Evolutionary conservation across 2,888 invertebrate species (phyloP), one percentile per base, ranked within the genome.

Genomic region (Mythimna impura): DNA sequence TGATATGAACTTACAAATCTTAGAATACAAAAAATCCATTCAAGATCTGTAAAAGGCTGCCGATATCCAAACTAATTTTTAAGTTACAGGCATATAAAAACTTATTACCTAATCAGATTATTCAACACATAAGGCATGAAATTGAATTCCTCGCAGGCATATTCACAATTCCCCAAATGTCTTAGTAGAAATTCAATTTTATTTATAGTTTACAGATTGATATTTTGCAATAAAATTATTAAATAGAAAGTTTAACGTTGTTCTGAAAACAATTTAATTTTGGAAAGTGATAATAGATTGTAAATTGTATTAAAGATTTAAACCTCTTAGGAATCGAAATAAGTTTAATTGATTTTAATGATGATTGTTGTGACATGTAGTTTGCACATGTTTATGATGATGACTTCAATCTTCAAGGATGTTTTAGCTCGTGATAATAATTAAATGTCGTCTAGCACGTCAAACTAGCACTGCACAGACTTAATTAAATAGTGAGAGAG

Each of bases 191-290:
- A 43, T 40, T 62, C 12, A 10, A 0, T 25, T 57, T 20, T 8
- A 10, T 47, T 61, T 30, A 22, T 77, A 8, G 36, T 10, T 40
- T 0, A 50, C 14, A 20, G 36, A 36, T 66, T 50, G 8, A 70
- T 43, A 78, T 71, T 74, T 74, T 10, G 12, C 34, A 69, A 73
- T 34, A 25, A 71, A 74, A 60, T n/a, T 0, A 52, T 25, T 20
- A 22, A 52, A 30, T 63, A 58, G 79, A 79, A 76, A 73, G 80
- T 79, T 2, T 5, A 1, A n/a, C n/a, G 3, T 54, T 58, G 8
- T 7, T 47, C 36, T 17, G 12, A 54, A 60, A 43, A 54, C 12
- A 60, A 47, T 30, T 79, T 9, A 63, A 58, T 63, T 52, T 64
- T 63, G 9, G 76, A 79, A 76, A 76, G 76, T 60, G 25, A 12